A percentile compares a stretch with the other conserved stretches of the same genome.
Conservation (phyloP, 1,140 invertebrate species). For the Drosophila varians region DNA sequence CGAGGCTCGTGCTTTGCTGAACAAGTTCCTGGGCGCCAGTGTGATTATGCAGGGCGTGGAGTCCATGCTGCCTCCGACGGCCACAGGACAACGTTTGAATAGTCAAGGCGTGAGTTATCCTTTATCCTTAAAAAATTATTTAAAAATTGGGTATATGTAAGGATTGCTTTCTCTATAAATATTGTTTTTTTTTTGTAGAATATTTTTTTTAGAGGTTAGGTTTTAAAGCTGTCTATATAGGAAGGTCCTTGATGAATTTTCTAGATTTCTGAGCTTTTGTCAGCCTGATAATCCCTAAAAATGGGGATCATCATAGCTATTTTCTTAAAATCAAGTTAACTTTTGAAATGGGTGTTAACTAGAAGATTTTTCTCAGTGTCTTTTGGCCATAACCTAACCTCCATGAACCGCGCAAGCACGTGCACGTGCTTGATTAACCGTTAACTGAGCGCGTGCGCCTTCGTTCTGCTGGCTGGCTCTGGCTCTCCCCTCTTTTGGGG, state of each 20-base stretch:
- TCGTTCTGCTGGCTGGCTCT: not conserved
- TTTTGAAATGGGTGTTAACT: too few relatives aligned
- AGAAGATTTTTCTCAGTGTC: not conserved
- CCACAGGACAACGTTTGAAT: conserved; percentile 47
- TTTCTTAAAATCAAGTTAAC: too few relatives aligned
- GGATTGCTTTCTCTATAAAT: too few relatives aligned
- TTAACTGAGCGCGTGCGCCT: conserved; percentile 26
- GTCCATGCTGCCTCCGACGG: conserved; percentile 59
- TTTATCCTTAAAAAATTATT: not conserved
- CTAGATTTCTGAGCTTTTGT: too few relatives aligned
- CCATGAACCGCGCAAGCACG: conserved; percentile 15
- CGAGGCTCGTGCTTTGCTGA: conserved; percentile 89
- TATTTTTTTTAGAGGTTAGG: too few relatives aligned
- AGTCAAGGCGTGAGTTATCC: conserved; percentile 63
- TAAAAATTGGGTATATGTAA: not conserved
- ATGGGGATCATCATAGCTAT: too few relatives aligned
- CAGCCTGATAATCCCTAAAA: too few relatives aligned
- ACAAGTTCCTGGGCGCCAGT: conserved; percentile 91
- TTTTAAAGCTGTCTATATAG: too few relatives aligned
- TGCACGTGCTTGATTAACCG: conserved; percentile 41
- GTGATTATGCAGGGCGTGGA: conserved; percentile 87
- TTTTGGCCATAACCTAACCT: conserved; percentile 22
- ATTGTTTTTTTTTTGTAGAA: too few relatives aligned
- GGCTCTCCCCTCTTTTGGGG: not conserved
- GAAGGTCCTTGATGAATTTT: too few relatives aligned